Conservation (phyloP, 2,113 vertebrate species). For the Sturnira hondurensis region DNA sequence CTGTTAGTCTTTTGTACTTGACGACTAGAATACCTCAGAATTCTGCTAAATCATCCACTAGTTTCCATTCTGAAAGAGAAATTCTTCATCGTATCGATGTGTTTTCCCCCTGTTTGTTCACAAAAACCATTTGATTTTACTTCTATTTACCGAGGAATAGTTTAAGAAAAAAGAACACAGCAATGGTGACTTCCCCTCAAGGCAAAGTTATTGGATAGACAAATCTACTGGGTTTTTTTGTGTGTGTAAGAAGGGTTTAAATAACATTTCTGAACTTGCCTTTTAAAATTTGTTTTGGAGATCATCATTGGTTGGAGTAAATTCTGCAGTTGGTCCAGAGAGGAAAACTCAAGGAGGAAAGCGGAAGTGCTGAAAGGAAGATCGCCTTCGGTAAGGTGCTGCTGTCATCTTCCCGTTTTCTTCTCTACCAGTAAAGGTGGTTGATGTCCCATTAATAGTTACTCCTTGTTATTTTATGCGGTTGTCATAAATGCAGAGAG, state of each 20-base stretch:
- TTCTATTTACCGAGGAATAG: neutral
- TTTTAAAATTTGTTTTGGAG: slow-evolving; percentile 6
- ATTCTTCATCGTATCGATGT: neutral
- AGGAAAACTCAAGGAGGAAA: slow-evolving; percentile 2
- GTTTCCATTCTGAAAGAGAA: neutral
- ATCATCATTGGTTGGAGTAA: neutral
- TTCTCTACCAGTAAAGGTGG: neutral
- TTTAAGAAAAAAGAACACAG: neutral
- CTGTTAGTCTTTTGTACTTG: neutral
- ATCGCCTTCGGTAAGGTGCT: neutral
- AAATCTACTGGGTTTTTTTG: neutral
- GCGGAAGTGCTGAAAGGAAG: neutral
- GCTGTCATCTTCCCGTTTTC: neutral
- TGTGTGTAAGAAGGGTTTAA: neutral
- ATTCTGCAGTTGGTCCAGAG: neutral
- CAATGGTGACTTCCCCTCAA: neutral
- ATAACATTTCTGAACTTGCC: neutral
- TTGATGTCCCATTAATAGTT: neutral
- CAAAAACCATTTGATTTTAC: neutral
- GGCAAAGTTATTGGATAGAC: neutral
- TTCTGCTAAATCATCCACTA: neutral
- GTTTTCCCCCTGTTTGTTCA: neutral
- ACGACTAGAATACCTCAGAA: neutral
- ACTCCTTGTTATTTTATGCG: neutral
- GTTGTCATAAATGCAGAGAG: neutral